Conservation (phyloP, 2,888 invertebrate genomes). For the Antitype chi region DNA sequence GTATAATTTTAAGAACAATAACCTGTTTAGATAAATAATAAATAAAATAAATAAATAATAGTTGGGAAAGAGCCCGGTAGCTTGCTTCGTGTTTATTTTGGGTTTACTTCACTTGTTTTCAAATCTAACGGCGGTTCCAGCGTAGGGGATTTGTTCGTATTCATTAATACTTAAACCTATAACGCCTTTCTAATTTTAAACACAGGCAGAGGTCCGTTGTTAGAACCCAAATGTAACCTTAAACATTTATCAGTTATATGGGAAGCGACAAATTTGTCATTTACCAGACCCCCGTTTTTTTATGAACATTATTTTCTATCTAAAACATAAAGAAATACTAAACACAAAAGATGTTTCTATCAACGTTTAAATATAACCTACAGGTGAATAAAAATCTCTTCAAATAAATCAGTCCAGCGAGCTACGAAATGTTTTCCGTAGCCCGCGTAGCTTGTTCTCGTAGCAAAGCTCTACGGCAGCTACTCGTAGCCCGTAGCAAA, state of each 20-base stretch:
- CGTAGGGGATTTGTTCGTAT: not conserved
- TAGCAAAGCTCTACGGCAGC: conserved; percentile 62
- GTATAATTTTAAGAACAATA: too few species aligned
- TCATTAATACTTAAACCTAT: not conserved
- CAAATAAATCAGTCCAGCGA: conserved; percentile 33
- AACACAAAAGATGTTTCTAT: not conserved
- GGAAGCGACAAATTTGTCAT: not conserved
- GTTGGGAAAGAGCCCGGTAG: too few species aligned
- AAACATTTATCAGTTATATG: not conserved
- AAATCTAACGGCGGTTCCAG: not conserved
- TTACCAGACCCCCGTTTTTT: not conserved
- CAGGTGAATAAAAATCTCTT: conserved; percentile 41
- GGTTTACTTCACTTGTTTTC: not conserved
- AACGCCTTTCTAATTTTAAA: too few species aligned
- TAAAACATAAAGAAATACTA: not conserved
- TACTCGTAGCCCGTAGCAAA: conserved; percentile 60
- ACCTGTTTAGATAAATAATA: too few species aligned
- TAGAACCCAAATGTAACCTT: not conserved
- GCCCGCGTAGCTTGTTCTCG: conserved; percentile 55
- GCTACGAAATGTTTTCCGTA: conserved; percentile 60
- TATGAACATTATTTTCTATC: not conserved
- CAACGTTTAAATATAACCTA: not conserved
- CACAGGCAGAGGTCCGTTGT: not conserved
- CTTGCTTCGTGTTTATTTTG: not conserved
- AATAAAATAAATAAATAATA: too few species aligned